Conservation (phyloP, 35 echinoderm and acorn worm genomes). For the Acanthaster planci region DNA sequence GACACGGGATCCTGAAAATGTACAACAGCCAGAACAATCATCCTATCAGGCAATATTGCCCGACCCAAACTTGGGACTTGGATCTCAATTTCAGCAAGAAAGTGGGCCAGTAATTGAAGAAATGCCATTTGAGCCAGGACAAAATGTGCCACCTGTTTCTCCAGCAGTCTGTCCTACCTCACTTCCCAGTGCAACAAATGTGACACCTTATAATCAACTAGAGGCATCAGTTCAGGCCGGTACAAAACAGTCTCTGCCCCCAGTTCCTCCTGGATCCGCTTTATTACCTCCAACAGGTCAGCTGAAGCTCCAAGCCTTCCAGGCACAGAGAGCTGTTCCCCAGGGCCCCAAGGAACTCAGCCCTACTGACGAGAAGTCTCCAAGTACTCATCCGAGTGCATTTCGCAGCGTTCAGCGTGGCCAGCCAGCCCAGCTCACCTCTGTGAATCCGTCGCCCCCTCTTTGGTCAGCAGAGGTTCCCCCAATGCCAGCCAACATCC, state of each 20-base stretch:
- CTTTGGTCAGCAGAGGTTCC: constrained; percentile 83
- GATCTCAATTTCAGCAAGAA: neutral
- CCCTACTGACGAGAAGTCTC: constrained; percentile 32
- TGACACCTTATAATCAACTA: neutral
- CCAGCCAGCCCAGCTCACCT: constrained; percentile 42
- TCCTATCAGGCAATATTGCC: neutral
- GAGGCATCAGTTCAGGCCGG: constrained; percentile 4
- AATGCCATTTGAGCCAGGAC: neutral
- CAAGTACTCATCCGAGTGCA: constrained; percentile 68
- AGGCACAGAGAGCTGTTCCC: neutral
- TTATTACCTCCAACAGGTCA: neutral
- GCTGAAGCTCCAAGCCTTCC: constrained; percentile 8
- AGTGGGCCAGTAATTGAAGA: no score
- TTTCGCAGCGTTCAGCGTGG: constrained; percentile 63
- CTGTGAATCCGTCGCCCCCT: constrained; percentile 81
- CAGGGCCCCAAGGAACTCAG: constrained; percentile 17
- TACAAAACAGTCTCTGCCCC: neutral
- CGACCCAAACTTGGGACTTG: neutral
- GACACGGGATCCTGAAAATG: neutral
- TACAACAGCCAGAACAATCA: neutral
- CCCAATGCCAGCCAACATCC: constrained; percentile 75
- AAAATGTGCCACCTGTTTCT: neutral
- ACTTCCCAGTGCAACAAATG: neutral
- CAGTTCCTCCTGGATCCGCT: neutral
- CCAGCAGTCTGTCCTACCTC: neutral